Evolutionary conservation across 2,888 invertebrate species (phyloP), one percentile per base, ranked within the genome.

Genomic region (Trissoscelio sp.): DNA sequence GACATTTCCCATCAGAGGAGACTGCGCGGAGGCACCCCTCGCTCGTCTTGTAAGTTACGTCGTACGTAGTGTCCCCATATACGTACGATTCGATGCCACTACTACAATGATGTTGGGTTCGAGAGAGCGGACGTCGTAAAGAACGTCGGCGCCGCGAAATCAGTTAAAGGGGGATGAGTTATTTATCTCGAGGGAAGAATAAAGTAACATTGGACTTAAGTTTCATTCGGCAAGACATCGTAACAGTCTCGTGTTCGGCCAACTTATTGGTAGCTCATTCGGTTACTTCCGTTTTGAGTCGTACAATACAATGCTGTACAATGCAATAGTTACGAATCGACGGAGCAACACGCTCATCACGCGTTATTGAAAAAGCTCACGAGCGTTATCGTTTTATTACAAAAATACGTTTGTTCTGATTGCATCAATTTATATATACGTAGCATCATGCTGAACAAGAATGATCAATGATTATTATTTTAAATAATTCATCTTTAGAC

Each of bases 111-210:
- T 39, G 22, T 44, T 20, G 64, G 60, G 31, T 81, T 77, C 67
- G 80, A 64, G 66, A 77, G 82, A 81, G 75, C 80, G 81, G 84
- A 85, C 85, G 86, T 88, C 89, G 88, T 89, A 90, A 90, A 90
- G 87, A 88, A 88, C 84, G 82, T 87, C 87, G 89, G 90, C 89
- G 89, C 89, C 89, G 85, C 81, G 81, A 85, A 88, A 88, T 88
- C 87, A 86, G 86, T 86, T 84, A 85, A 85, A 84, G 85, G 81
- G 83, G 85, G 84, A 86, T 87, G 86, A 88, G 86, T 87, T 89
- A 87, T 88, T 88, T 87, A 87, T 85, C 85, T 85, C 81, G 72
- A 70, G 83, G 83, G 84, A 86, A 73, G 75, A 78, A 84, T 81
- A 79, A 83, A 82, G 81, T 73, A 73, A 79, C 82, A 77, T 79